Conservation (phyloP, 2,113 vertebrate genomes). For the Mola mola region DNA sequence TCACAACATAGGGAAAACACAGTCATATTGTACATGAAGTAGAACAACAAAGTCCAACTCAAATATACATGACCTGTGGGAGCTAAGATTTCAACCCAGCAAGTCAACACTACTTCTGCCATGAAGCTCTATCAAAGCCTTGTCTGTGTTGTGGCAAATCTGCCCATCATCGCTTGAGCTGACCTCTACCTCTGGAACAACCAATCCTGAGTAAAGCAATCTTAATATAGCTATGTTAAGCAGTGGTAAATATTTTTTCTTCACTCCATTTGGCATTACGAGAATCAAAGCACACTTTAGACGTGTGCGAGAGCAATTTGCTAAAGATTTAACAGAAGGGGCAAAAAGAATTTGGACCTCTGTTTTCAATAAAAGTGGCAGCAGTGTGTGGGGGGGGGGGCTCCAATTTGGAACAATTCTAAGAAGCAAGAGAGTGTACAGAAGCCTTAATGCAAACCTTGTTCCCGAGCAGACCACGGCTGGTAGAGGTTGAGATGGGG, state of each 20-base stretch:
- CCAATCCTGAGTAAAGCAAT: conserved; percentile 44
- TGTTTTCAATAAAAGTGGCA: conserved; percentile 35
- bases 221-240: conserved; percentile 69
- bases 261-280: conserved; percentile 53
- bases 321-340: conserved; percentile 54
- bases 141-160: conserved; percentile 25
- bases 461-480: conserved; percentile 74
- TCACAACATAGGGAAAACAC: conserved; percentile 70
- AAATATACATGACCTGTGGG: conserved; percentile 76
- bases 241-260: conserved; percentile 72
- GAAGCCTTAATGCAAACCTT: conserved; percentile 80
- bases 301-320: conserved; percentile 55
- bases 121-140: conserved; percentile 54
- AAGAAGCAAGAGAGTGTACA: conserved; percentile 70
- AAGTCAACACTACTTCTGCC: conserved; percentile 48
- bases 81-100: conserved; percentile 49
- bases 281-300: conserved; percentile 72
- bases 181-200: conserved; percentile 42
- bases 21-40: conserved; percentile 71
- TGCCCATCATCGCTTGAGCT: conserved; percentile 32
- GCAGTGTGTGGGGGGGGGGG: background rate
- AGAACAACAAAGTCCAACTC: conserved; percentile 74
- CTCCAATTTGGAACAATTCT: conserved; percentile 77
- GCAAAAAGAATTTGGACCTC: conserved; percentile 54
- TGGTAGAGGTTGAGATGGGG: conserved; percentile 73